These are phyloP conservation scores for Cariama cristata DNA, from an alignment of 2,113 vertebrate genomes.

Conservation along the genomic window DNA sequence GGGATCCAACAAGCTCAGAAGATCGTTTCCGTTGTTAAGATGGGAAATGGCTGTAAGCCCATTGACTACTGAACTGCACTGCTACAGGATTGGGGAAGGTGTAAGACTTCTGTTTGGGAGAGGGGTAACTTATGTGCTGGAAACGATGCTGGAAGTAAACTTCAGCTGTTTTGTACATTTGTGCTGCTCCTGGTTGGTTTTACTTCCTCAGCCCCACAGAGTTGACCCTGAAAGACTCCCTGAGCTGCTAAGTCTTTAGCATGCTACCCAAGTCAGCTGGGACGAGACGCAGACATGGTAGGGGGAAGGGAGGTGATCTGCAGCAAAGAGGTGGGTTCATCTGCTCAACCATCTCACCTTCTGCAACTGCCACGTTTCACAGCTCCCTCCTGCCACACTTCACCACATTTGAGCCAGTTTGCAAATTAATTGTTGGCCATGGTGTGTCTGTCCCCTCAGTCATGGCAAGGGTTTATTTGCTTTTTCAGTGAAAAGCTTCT, in stretches of 20 bases:
- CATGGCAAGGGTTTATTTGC: neutral
- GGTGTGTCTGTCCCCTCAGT: neutral
- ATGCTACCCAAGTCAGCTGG: accelerated
- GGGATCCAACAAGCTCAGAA: neutral
- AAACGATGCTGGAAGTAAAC: conserved; percentile 43
- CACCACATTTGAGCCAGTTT: neutral
- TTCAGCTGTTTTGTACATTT: neutral
- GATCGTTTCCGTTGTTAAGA: neutral
- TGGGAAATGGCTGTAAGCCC: neutral
- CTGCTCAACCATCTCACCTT: neutral
- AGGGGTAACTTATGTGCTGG: neutral
- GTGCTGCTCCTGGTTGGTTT: neutral
- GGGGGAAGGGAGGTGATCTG: neutral
- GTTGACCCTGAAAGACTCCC: neutral
- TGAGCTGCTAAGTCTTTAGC: neutral
- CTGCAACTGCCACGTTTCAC: neutral
- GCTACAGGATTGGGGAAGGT: neutral
- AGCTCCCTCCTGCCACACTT: neutral
- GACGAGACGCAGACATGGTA: neutral
- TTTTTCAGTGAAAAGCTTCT: neutral
- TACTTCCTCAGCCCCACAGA: neutral
- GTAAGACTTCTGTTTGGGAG: neutral
- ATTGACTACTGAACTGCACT: neutral
- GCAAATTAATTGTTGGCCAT: neutral
- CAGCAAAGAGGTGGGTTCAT: neutral